Conservation (phyloP, 2,113 vertebrate species). For the Emydocephalus ijimae region DNA sequence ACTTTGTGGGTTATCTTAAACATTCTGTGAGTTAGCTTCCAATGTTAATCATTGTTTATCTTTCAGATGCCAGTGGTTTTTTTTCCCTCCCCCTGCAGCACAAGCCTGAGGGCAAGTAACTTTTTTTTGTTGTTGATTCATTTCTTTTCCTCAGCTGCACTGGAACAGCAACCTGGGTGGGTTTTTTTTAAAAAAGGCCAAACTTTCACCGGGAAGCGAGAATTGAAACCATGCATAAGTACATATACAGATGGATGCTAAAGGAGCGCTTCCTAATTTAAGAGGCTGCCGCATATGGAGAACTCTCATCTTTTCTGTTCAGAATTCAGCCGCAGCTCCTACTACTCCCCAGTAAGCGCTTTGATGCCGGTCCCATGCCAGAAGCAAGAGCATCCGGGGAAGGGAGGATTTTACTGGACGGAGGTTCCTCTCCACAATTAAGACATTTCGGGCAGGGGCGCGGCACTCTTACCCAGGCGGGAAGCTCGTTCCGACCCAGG, state of each 20-base stretch:
- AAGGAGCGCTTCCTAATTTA: not conserved
- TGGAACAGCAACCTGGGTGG: not conserved
- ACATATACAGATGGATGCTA: not conserved
- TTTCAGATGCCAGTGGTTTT: not conserved
- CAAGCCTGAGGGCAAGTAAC: not conserved
- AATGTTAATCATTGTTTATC: not conserved
- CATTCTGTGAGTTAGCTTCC: not conserved
- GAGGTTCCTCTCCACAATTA: too few relatives aligned
- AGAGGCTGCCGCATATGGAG: not conserved
- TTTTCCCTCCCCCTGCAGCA: not conserved
- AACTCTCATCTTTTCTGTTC: not conserved
- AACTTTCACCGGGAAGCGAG: not conserved
- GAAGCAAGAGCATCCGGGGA: not conserved
- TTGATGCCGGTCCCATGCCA: not conserved
- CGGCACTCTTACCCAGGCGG: slow-evolving; percentile 76
- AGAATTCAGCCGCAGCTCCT: not conserved
- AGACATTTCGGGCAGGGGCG: not conserved
- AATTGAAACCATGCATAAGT: not conserved
- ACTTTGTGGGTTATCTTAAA: not conserved
- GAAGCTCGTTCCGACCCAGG: slow-evolving; percentile 73
- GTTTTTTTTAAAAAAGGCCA: not conserved
- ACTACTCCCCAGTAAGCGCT: too few relatives aligned
- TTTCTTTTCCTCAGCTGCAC: not conserved
- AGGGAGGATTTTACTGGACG: not conserved
- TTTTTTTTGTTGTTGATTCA: not conserved